Conservation (phyloP, 2,888 invertebrate species). For the Osmoderma eremita region DNA sequence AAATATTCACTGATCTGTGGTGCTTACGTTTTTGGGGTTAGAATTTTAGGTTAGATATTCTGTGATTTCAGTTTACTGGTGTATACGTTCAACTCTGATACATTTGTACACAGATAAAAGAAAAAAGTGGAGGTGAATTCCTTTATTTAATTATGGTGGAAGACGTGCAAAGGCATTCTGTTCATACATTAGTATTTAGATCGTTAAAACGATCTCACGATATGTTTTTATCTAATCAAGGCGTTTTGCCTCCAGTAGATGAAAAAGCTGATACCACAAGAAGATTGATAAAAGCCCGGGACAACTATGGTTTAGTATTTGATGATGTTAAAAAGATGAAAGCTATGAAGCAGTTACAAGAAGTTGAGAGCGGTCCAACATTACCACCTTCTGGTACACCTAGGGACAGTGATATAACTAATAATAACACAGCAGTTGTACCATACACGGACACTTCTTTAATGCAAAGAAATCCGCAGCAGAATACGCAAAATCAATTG, state of each 20-base stretch:
- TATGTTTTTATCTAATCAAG: conserved; percentile 94
- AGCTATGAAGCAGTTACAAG: conserved; percentile 68
- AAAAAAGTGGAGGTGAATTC: too few relatives aligned
- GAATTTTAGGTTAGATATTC: too few relatives aligned
- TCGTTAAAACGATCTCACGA: conserved; percentile 98
- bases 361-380: conserved; percentile 64
- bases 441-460: conserved; percentile 65
- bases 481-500: conserved; percentile 64
- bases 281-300: conserved; percentile 79
- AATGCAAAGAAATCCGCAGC: conserved; percentile 59
- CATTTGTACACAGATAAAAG: too few relatives aligned
- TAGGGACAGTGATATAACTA: conserved; percentile 45
- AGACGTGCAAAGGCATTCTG: conserved; percentile 95
- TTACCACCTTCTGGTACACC: conserved; percentile 59
- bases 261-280: conserved; percentile 78
- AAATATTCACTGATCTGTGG: too few relatives aligned
- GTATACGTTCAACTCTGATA: too few relatives aligned
- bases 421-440: conserved; percentile 66
- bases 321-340: conserved; percentile 77
- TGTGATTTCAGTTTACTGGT: too few relatives aligned
- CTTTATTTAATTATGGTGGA: conserved; percentile 72
- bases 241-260: conserved; percentile 84
- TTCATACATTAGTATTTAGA: conserved; percentile 95
- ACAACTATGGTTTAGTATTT: conserved; percentile 87
- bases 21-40: too few relatives aligned